phyloP scores from a whole-genome alignment of 2,888 invertebrate genomes.

The Coenonympha arcania region DNA sequence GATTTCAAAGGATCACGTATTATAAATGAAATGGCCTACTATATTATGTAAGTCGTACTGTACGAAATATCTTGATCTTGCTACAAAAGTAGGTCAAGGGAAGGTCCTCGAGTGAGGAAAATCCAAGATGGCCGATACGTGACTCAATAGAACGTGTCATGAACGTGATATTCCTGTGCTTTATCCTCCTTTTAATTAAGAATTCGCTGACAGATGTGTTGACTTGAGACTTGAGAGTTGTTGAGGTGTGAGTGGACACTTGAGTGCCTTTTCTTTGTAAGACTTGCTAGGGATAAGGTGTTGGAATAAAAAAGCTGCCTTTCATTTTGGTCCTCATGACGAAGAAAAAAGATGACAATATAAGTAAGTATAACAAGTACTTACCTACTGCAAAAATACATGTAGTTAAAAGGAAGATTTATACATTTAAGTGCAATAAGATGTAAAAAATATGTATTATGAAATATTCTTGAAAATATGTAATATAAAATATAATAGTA shows the following conservation, averaged over 20 bases:
- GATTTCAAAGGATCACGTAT: neutral
- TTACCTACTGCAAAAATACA: no score
- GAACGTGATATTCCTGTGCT: conserved; percentile 26
- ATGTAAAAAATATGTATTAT: no score
- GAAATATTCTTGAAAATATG: no score
- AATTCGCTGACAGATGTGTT: conserved; percentile 14
- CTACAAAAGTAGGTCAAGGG: conserved; percentile 44
- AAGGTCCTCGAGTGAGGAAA: conserved; percentile 34
- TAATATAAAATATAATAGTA: no score
- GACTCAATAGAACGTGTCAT: conserved; percentile 26
- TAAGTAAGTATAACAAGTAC: no score
- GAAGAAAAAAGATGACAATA: no score
- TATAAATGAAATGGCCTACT: neutral
- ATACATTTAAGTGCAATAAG: no score
- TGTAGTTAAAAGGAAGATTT: no score
- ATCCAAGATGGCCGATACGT: conserved; percentile 27
- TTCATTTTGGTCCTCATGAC: no score
- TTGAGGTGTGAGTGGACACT: neutral
- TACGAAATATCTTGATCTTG: neutral
- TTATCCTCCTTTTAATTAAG: conserved; percentile 35
- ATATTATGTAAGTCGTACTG: neutral
- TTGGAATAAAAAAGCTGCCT: no score
- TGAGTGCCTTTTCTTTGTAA: neutral
- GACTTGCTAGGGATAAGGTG: neutral
- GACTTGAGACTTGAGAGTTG: no score